Conservation (phyloP, 2,113 vertebrate genomes). For the Cynopterus brachyotis region DNA sequence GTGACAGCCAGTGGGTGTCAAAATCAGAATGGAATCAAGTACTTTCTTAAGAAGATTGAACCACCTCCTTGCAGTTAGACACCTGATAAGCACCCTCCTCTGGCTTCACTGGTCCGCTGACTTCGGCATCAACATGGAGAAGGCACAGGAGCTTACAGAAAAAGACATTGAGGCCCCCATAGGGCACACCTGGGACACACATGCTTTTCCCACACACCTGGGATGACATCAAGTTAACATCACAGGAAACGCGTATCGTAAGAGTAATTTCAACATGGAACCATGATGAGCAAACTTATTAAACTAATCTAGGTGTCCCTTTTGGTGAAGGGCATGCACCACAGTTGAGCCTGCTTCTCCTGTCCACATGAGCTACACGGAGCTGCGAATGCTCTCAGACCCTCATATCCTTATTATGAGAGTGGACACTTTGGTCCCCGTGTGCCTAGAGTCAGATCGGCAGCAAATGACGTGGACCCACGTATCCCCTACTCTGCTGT, state of each 20-base stretch:
- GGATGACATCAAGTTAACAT: constrained; percentile 34
- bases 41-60: not conserved
- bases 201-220: constrained; percentile 1
- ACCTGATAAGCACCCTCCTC: not conserved
- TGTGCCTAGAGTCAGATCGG: not conserved
- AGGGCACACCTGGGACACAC: not conserved
- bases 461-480: constrained; percentile 57
- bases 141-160: not conserved
- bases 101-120: not conserved
- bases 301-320: not conserved
- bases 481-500: not conserved
- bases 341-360: constrained; percentile 46
- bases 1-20: not conserved
- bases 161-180: rapidly evolving
- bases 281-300: not conserved
- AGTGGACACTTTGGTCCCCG: constrained; percentile 56
- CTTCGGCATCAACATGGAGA: not conserved
- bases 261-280: not conserved
- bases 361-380: not conserved
- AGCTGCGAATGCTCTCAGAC: constrained; percentile 51
- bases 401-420: constrained; percentile 17
- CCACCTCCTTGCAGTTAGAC: not conserved
- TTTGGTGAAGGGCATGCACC: constrained; percentile 51
- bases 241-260: not conserved
- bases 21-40: not conserved